A percentile compares a stretch with the other conserved stretches of the same genome.
Conservation (phyloP, 2,888 invertebrate genomes). For the Marasmarcha lunaedactyla region DNA sequence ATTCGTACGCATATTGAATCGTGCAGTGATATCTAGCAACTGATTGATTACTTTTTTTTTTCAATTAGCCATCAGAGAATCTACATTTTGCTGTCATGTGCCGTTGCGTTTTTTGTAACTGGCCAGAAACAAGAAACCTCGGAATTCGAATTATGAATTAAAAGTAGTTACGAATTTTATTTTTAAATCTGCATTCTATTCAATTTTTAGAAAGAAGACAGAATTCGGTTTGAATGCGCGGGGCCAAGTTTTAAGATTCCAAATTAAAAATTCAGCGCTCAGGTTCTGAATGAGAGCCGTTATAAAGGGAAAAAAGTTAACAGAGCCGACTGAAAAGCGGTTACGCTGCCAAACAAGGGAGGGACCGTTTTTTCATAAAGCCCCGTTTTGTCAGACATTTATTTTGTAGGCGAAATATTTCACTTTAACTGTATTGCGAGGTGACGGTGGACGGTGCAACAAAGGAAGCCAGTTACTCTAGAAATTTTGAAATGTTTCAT, state of each 20-base stretch:
- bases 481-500: no score
- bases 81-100: no score
- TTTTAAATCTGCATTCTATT: no score
- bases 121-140: no score
- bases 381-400: slow-evolving; percentile 7
- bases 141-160: no score
- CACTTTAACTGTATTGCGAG: no score
- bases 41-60: slow-evolving; percentile 10
- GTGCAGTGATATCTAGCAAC: neutral
- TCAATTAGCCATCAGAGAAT: slow-evolving; percentile 20
- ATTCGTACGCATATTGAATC: neutral
- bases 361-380: slow-evolving; percentile 29
- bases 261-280: slow-evolving; percentile 57
- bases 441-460: no score
- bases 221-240: slow-evolving; percentile 25
- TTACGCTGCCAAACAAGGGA: slow-evolving; percentile 39
- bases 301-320: slow-evolving; percentile 34
- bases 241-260: slow-evolving; percentile 29
- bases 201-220: no score
- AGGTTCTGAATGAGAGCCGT: slow-evolving; percentile 39
- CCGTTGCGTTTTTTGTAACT: no score
- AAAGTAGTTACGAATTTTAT: no score
- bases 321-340: slow-evolving; percentile 34
- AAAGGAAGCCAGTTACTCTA: no score
- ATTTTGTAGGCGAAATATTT: neutral